These are phyloP conservation scores for Tholera decimalis DNA, from an alignment of 2,888 invertebrate species.

Conservation along the genomic window DNA sequence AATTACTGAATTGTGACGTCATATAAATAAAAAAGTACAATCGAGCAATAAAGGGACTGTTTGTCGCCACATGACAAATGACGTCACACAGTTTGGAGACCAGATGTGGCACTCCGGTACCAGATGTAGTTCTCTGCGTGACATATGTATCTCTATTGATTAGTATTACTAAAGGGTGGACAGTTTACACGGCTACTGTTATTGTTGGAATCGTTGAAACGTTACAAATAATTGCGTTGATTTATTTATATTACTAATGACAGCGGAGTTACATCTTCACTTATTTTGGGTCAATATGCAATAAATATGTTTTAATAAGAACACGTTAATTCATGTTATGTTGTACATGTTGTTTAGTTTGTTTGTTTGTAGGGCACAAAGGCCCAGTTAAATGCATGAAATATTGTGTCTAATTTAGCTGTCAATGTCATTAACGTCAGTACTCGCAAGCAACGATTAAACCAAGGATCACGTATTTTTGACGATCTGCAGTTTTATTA, in stretches of 20 bases:
- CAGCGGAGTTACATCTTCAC: background rate
- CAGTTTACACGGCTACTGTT: constrained; percentile 60
- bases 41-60: constrained; percentile 75
- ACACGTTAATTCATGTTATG: no score
- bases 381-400: no score
- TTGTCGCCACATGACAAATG: constrained; percentile 85
- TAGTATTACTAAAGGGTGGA: constrained; percentile 70
- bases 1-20: constrained; percentile 58
- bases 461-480: no score
- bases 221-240: constrained; percentile 18
- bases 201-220: constrained; percentile 11
- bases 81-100: constrained; percentile 82
- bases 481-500: no score
- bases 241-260: background rate
- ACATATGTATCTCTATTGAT: constrained; percentile 85
- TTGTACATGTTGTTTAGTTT: no score
- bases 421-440: no score
- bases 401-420: no score
- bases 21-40: constrained; percentile 67
- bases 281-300: background rate
- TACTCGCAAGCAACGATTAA: no score
- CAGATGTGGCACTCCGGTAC: constrained; percentile 80
- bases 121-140: constrained; percentile 84
- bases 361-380: no score
- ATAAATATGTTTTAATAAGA: no score